Percentiles rank a stretch among this genome's conserved stretches.
Evolutionary conservation across 2,888 invertebrate genomes (phyloP).

Genomic region (Erebia aethiops): DNA sequence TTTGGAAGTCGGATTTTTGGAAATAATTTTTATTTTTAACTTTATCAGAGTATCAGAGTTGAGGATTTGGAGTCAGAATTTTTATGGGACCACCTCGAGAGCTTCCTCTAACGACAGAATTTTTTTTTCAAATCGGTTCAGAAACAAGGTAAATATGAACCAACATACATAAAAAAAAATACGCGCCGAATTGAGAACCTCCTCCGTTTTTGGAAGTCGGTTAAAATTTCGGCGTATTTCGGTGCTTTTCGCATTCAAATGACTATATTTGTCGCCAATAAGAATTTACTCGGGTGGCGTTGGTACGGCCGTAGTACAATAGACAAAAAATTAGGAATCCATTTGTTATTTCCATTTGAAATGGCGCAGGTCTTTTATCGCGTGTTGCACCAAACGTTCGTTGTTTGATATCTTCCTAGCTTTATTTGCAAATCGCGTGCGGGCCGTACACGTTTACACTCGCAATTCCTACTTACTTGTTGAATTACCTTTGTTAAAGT

Average conservation of each 20-base stretch:
- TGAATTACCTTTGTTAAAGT: constrained; percentile 64
- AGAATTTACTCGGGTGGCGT: constrained; percentile 34
- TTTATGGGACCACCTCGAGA: too few relatives aligned
- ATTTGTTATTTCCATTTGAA: constrained; percentile 72
- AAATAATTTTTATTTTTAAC: too few relatives aligned
- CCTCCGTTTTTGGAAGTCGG: too few relatives aligned
- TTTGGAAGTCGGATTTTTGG: too few relatives aligned
- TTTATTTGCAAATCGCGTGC: constrained; percentile 81
- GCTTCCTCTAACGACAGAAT: too few relatives aligned
- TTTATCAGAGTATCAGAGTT: too few relatives aligned
- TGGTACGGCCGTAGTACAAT: constrained; percentile 45
- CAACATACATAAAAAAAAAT: too few relatives aligned
- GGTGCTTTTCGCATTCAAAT: not conserved
- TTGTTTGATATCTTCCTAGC: constrained; percentile 74
- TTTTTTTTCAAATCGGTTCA: too few relatives aligned
- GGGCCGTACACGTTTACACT: constrained; percentile 56
- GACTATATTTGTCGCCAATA: constrained; percentile 12
- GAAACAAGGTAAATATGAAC: too few relatives aligned
- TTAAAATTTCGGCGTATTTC: not conserved
- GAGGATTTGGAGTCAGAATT: too few relatives aligned
- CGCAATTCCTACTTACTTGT: constrained; percentile 70
- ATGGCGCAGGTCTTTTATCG: constrained; percentile 69
- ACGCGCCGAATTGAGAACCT: too few relatives aligned
- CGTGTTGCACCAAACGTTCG: constrained; percentile 64
- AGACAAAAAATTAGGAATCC: constrained; percentile 55